Evolutionary conservation across 2,888 invertebrate genomes (phyloP).

Genomic region (Polydrusus tereticollis): DNA sequence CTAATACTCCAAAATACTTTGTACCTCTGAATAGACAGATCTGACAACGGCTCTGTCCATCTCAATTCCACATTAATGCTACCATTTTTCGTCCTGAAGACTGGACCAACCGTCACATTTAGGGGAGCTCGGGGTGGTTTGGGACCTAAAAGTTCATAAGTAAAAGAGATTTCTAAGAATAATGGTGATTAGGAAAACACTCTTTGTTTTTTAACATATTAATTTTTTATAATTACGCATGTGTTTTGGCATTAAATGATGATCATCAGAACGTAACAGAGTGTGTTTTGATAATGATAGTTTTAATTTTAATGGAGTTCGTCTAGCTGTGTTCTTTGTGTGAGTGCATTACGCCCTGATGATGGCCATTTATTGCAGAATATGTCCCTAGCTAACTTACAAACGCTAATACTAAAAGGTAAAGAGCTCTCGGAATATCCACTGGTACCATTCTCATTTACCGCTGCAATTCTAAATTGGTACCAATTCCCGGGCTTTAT

Average conservation of each 20-base stretch:
- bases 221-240: too few relatives aligned
- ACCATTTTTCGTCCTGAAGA: constrained; percentile 65
- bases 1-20: constrained; percentile 83
- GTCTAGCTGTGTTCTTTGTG: too few relatives aligned
- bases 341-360: too few relatives aligned
- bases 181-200: too few relatives aligned
- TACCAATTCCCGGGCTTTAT: constrained; percentile 82
- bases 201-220: too few relatives aligned
- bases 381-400: constrained; percentile 54
- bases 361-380: too few relatives aligned
- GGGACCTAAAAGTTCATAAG: constrained; percentile 68
- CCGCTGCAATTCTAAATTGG: constrained; percentile 82
- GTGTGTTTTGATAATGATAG: too few relatives aligned
- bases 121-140: constrained; percentile 75
- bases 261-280: too few relatives aligned
- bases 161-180: too few relatives aligned
- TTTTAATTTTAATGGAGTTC: too few relatives aligned
- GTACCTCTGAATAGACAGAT: constrained; percentile 79
- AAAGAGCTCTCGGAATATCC: constrained; percentile 77
- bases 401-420: constrained; percentile 72
- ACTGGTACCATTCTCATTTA: constrained; percentile 78
- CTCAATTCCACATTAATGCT: constrained; percentile 73
- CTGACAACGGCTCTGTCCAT: constrained; percentile 80
- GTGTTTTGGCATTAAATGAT: too few relatives aligned
- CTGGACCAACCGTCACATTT: constrained; percentile 71